These are phyloP conservation scores for Hyla sarda DNA, from an alignment of 2,113 vertebrate species.

Conservation along the genomic window DNA sequence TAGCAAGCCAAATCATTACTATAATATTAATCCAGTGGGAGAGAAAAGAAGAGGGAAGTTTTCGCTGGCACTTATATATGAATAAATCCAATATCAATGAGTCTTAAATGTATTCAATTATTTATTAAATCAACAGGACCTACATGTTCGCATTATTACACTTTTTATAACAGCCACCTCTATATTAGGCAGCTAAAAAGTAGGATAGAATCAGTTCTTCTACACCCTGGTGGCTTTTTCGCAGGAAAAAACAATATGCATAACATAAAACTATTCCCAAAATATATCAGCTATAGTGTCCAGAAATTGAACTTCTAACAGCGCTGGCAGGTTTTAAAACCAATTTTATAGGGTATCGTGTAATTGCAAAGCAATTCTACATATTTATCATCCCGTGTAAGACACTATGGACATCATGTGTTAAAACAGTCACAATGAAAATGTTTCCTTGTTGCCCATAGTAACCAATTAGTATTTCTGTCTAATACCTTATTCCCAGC, in stretches of 20 bases:
- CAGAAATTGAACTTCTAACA: background rate
- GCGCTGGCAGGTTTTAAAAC: constrained; percentile 19
- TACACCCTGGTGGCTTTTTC: background rate
- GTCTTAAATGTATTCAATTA: background rate
- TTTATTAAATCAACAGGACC: background rate
- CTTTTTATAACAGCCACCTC: background rate
- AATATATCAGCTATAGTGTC: background rate
- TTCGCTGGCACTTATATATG: background rate
- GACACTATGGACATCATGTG: background rate
- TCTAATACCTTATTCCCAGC: background rate
- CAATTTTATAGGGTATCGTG: background rate
- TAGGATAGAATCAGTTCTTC: background rate
- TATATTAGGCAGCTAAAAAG: background rate
- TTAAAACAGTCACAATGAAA: background rate
- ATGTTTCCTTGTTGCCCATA: background rate
- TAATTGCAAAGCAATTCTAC: background rate
- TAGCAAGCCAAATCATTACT: constrained; percentile 22
- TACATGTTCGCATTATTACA: background rate
- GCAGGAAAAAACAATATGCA: background rate
- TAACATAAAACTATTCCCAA: background rate
- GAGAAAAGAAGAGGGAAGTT: background rate
- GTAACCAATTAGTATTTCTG: background rate
- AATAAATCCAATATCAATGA: background rate
- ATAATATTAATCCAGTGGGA: constrained; percentile 30
- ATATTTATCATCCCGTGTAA: background rate